Base-by-base conservation (phyloP, 2,797 vertebrate species). In the Brotula barbata region DNA sequence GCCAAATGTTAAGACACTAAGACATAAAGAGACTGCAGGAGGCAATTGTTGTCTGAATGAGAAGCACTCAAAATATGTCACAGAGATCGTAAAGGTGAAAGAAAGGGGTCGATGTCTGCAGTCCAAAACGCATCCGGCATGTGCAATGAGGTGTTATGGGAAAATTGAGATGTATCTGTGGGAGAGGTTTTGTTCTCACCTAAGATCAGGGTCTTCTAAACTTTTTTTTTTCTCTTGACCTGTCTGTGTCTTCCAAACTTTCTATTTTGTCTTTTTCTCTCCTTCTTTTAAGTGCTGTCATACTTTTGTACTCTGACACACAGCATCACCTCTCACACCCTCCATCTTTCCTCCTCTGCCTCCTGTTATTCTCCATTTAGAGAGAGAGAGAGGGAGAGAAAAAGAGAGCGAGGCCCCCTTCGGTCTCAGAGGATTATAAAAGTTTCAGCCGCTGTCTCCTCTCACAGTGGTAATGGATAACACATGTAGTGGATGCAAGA, bases 401-500 rank as follows among this genome's bases (percentile, higher is more conserved):
- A 50, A 44, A 43, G 46, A 66, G 55, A 63, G 36, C 65, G 37
- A 51, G 67, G 58, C 39, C 57, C 49, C 64, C 49, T 20, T 42
- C 1, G 3, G 22, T 78, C 68, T 71, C 75, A 15, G 58, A 79
- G 82, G 79, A 77, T 19, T 55, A 57, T 80, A 78, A 65, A 85
- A 84, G 67, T 83, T 82, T 81, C 66, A 75, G 75, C 49, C 44
- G 19, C 31, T 68, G 40, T 48, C 48, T 85, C 25, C 59, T 85
- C 76, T 78, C 65, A 6, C 31, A 23, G 69, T 23, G 44, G 72
- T 87, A 89, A 88, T 87, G 84, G 82, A 78, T 78, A 86, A 88
- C 84, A 64, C 73, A 1, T 89, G 87, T 86, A 65, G 62, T 19
- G 23, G 64, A 83, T 52, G 42, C 58, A 58, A 42, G 59, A 58